Evolutionary conservation across 1,140 invertebrate species (phyloP).

Genomic region (Aradophagus sp.): DNA sequence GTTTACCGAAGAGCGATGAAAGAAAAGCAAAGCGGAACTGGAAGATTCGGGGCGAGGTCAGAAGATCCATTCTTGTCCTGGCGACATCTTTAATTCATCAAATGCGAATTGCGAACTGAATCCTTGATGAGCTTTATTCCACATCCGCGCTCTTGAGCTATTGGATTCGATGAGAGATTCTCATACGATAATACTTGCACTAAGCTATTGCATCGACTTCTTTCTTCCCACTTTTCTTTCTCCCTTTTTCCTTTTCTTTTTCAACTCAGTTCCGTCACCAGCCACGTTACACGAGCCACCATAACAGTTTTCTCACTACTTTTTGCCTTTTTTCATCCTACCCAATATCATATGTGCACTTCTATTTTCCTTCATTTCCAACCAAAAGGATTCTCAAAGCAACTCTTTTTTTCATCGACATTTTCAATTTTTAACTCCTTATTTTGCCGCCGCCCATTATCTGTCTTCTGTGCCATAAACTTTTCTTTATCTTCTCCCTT

Average conservation of each 20-base stretch:
- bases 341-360: slow-evolving; percentile 1
- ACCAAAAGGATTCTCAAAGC: slow-evolving; percentile 35
- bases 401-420: slow-evolving; percentile 12
- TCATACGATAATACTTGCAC: slow-evolving; percentile 58
- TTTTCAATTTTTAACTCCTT: slow-evolving; percentile 44
- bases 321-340: slow-evolving; percentile 21
- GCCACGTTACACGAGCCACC: slow-evolving; percentile 27
- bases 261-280: slow-evolving; percentile 18
- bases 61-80: slow-evolving; percentile 70
- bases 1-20: slow-evolving; percentile 41
- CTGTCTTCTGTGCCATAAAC: slow-evolving; percentile 18
- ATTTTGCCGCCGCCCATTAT: slow-evolving; percentile 28
- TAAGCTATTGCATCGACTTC: slow-evolving; percentile 40
- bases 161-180: slow-evolving; percentile 72
- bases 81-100: slow-evolving; percentile 75
- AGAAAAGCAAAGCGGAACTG: slow-evolving; percentile 17
- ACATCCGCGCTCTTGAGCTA: slow-evolving; percentile 72
- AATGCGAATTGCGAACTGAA: slow-evolving; percentile 74
- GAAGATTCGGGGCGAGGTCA: slow-evolving; percentile 41
- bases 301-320: slow-evolving; percentile 20
- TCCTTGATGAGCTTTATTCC: slow-evolving; percentile 74
- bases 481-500: slow-evolving; percentile 53
- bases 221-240: too few species aligned
- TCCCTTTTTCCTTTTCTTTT: slow-evolving; percentile 28
- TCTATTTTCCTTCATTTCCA: slow-evolving; percentile 45